Evolutionary conservation across 1,140 invertebrate species (phyloP).

Genomic region (Aphidius gifuensis): DNA sequence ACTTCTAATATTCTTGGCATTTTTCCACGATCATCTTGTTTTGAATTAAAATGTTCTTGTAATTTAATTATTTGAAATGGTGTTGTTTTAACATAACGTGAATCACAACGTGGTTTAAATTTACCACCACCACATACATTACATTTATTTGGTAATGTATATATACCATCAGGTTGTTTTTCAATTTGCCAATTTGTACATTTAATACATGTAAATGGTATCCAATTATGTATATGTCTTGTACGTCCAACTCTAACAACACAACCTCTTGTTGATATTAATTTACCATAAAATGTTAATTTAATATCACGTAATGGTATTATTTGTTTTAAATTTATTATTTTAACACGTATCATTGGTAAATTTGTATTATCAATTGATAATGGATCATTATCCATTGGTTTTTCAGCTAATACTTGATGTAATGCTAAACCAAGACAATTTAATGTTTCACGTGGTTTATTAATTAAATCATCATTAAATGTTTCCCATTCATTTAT

Average conservation of each 20-base stretch:
- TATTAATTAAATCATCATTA: conserved; percentile 63
- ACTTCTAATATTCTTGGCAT: conserved; percentile 86
- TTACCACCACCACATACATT: conserved; percentile 65
- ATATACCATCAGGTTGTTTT: conserved; percentile 45
- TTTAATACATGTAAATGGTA: conserved; percentile 70
- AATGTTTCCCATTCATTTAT: conserved; percentile 62
- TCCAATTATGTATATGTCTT: conserved; percentile 69
- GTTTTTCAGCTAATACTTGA: conserved; percentile 54
- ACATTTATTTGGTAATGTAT: conserved; percentile 56
- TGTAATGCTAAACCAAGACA: conserved; percentile 72
- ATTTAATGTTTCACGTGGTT: conserved; percentile 62
- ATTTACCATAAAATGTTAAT: conserved; percentile 63
- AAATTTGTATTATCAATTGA: conserved; percentile 39
- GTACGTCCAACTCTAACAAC: conserved; percentile 79
- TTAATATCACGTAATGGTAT: conserved; percentile 72
- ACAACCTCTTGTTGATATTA: conserved; percentile 80
- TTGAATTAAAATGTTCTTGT: conserved; percentile 68
- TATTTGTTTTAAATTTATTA: conserved; percentile 69
- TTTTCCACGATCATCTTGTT: conserved; percentile 68
- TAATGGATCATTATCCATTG: conserved; percentile 50
- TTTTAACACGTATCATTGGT: conserved; percentile 60
- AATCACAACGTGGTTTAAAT: conserved; percentile 68
- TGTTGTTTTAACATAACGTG: conserved; percentile 68
- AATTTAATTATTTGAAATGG: conserved; percentile 79
- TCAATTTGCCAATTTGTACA: conserved; percentile 37